phyloP scores from a whole-genome alignment of 2,888 invertebrate genomes.

The Apotomis betuletana region DNA sequence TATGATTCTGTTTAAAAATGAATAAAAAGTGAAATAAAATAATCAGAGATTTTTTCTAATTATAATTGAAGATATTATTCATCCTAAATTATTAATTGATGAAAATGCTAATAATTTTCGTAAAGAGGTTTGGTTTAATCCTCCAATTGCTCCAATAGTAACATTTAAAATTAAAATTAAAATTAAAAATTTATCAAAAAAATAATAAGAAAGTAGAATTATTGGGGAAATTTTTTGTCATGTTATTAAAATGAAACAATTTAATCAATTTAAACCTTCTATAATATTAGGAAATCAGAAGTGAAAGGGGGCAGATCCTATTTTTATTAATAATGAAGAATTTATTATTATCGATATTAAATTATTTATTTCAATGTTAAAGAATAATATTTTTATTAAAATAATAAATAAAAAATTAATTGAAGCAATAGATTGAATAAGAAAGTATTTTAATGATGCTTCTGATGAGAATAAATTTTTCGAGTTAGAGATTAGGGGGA shows the following conservation, averaged over 20 bases:
- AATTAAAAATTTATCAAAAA: slow-evolving; percentile 70
- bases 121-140: slow-evolving; percentile 81
- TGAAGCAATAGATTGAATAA: slow-evolving; percentile 84
- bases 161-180: slow-evolving; percentile 73
- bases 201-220: slow-evolving; percentile 79
- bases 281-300: slow-evolving; percentile 85
- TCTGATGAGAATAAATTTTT: slow-evolving; percentile 79
- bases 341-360: slow-evolving; percentile 64
- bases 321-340: slow-evolving; percentile 79
- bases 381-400: slow-evolving; percentile 67
- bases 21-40: slow-evolving; percentile 75
- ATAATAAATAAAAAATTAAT: slow-evolving; percentile 80
- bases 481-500: slow-evolving; percentile 78
- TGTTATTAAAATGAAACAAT: slow-evolving; percentile 82
- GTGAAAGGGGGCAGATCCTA: slow-evolving; percentile 84
- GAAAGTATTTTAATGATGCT: slow-evolving; percentile 85
- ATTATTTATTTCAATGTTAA: slow-evolving; percentile 63
- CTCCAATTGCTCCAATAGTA: slow-evolving; percentile 78
- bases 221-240: slow-evolving; percentile 87
- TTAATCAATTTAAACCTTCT: slow-evolving; percentile 83
- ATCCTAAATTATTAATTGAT: slow-evolving; percentile 86
- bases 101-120: slow-evolving; percentile 85
- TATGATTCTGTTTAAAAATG: slow-evolving; percentile 72
- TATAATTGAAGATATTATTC: slow-evolving; percentile 77
- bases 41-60: slow-evolving; percentile 76